These are phyloP conservation scores for Campopleginae sp. DNA, from an alignment of 2,888 invertebrate genomes.

Conservation along the genomic window DNA sequence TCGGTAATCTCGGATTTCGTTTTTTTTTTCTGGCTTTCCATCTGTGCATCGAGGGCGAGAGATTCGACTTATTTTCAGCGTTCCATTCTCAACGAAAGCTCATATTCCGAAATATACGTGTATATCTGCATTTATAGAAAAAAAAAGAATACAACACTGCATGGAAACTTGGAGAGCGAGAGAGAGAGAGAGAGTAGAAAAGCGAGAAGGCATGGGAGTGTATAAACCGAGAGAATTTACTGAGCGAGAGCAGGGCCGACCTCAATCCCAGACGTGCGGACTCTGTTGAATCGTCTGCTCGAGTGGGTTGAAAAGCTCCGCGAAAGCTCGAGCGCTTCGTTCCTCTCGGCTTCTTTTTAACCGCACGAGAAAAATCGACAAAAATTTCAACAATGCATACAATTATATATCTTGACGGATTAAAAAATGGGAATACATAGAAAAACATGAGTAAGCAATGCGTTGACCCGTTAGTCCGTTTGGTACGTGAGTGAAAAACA, in stretches of 20 bases:
- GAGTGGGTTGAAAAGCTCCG: conserved; percentile 57
- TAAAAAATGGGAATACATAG: not conserved
- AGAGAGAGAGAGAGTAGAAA: conserved; percentile 24
- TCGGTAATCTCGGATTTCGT: conserved; percentile 3
- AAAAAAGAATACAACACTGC: not conserved
- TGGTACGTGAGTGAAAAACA: not conserved
- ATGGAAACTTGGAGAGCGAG: not conserved
- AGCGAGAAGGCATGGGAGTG: conserved; percentile 57
- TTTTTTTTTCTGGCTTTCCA: not conserved
- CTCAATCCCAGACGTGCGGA: conserved; percentile 73
- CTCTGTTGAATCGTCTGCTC: conserved; percentile 59
- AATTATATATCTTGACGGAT: conserved; percentile 2
- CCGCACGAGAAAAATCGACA: conserved; percentile 62
- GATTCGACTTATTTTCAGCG: conserved; percentile 75
- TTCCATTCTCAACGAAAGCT: conserved; percentile 78
- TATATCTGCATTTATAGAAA: not conserved
- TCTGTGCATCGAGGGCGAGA: conserved; percentile 19
- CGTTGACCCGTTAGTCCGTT: conserved; percentile 27
- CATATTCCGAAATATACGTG: conserved; percentile 28
- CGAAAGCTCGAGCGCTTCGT: conserved; percentile 44
- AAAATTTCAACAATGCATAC: conserved; percentile 16
- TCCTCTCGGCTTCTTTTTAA: conserved; percentile 62
- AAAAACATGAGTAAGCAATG: conserved; percentile 4
- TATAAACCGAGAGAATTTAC: conserved; percentile 48
- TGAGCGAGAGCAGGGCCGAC: conserved; percentile 71